Percentiles rank a stretch among this genome's conserved stretches.
Evolutionary conservation across 2,888 invertebrate genomes (phyloP).

Genomic region (Lepidocyrtoides sp.): DNA sequence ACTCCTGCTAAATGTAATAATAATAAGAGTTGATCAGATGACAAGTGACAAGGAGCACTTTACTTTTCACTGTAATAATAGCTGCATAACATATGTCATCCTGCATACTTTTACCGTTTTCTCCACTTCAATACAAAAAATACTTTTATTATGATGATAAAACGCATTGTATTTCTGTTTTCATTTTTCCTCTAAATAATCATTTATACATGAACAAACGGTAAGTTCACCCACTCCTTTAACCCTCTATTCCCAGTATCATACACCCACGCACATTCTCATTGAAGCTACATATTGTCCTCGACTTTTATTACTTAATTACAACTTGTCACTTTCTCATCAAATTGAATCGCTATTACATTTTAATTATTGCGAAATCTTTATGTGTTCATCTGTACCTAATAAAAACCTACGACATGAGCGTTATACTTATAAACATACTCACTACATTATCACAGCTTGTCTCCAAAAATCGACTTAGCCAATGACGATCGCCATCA

Average conservation of each 20-base stretch:
- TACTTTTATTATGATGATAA: neutral
- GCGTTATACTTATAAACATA: too few relatives aligned
- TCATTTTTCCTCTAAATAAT: neutral
- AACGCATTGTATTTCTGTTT: neutral
- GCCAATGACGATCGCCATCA: too few relatives aligned
- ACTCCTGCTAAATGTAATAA: neutral
- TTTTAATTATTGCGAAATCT: too few relatives aligned
- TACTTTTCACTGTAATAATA: slow-evolving; percentile 38
- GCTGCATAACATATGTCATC: slow-evolving; percentile 44
- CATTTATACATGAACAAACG: too few relatives aligned
- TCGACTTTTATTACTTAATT: slow-evolving; percentile 16
- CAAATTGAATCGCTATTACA: too few relatives aligned
- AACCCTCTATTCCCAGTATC: neutral
- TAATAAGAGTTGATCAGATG: slow-evolving; percentile 25
- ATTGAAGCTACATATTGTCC: neutral
- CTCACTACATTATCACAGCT: too few relatives aligned
- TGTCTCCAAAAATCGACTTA: too few relatives aligned
- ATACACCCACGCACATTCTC: slow-evolving; percentile 4
- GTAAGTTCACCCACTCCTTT: too few relatives aligned
- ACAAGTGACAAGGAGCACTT: slow-evolving; percentile 56
- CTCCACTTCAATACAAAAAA: neutral
- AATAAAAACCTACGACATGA: too few relatives aligned
- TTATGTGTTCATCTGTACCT: too few relatives aligned
- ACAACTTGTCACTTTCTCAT: slow-evolving; percentile 10
- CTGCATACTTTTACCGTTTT: slow-evolving; percentile 38